Base-by-base conservation (phyloP, 1,140 invertebrate species). In the Cheumatopsyche charites region DNA sequence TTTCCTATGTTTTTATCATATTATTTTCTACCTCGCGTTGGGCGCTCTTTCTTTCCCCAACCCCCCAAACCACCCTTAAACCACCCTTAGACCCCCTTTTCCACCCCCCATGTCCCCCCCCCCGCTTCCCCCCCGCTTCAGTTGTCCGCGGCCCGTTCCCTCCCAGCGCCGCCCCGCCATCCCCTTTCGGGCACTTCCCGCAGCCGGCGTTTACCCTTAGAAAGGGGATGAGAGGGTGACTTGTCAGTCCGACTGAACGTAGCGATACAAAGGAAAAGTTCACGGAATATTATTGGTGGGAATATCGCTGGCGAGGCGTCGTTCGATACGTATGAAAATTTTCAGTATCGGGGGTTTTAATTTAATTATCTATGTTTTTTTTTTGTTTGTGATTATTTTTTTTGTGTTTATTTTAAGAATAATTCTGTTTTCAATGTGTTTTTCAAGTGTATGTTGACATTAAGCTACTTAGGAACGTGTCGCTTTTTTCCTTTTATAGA, bases 1-100 rank as follows among this genome's bases (percentile, higher is more conserved):
- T 75, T 75, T 69, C 70, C 72, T 71, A 68, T 72, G 74, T 75
- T 75, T 75, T 75, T 75, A 75, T 75, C 71, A 75, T 75, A 75
- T 75, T 75, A 75, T 75, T 75, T 75, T 75, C 74, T 68, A 75
- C 73, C 70, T 75, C 70, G 70, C 71, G 70, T 72, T 68, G 70
- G 71, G 68, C 73, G 70, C 70, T 67, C 73, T 72, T 72, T 75
- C 73, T 74, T 74, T 69, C 65, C 62, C 52, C 66, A 19, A 61
- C 15, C 68, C 67, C 2, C 36, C 47, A 49, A 1, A 36, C 47
- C 12, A 29, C 63, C 45, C 67, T 17, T n/a, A 7, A 25, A 6
- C 62, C 43, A 55, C 19, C 26, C 58, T 26, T 29, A 26, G 66
- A 52, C 72, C 70, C 2, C 68, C 21, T 58, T 58, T 19, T 49